Conservation (phyloP, 2,888 invertebrate species). For the Drosophila lutescens region DNA sequence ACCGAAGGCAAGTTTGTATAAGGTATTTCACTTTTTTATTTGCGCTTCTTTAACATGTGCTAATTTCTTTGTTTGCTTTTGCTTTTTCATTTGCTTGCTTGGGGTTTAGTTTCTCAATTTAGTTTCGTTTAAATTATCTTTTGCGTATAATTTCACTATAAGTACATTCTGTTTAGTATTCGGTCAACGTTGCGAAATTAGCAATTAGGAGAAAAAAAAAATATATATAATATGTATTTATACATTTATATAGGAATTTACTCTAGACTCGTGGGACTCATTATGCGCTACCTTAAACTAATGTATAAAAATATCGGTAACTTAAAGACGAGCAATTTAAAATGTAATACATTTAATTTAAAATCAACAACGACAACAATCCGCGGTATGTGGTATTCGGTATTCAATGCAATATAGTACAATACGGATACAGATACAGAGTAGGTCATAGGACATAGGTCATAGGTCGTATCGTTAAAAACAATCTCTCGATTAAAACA, state of each 20-base stretch:
- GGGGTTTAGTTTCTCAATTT: constrained; percentile 11
- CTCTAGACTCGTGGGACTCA: constrained; percentile 32
- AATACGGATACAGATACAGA: constrained; percentile 27
- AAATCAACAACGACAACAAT: constrained; percentile 67
- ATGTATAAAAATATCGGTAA: constrained; percentile 76
- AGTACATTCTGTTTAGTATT: constrained; percentile 39
- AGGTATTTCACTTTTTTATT: constrained; percentile 63
- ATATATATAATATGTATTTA: constrained; percentile 21
- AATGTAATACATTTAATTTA: constrained; percentile 50
- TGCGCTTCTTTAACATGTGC: constrained; percentile 75
- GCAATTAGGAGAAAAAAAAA: constrained; percentile 43
- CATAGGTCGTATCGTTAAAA: constrained; percentile 16
- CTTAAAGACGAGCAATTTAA: constrained; percentile 67
- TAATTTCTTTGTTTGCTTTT: constrained; percentile 57
- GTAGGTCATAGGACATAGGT: constrained; percentile 8
- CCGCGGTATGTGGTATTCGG: constrained; percentile 23
- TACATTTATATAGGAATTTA: constrained; percentile 39
- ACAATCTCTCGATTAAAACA: constrained; percentile 32
- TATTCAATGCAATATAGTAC: constrained; percentile 44
- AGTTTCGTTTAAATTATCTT: constrained; percentile 40
- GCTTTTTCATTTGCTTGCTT: neutral
- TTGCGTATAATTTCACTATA: constrained; percentile 49
- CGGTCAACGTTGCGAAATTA: constrained; percentile 46
- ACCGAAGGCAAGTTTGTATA: constrained; percentile 29
- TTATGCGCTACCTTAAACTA: constrained; percentile 64